Evolutionary conservation across 2,113 vertebrate genomes (phyloP).

Genomic region (Murina feae): DNA sequence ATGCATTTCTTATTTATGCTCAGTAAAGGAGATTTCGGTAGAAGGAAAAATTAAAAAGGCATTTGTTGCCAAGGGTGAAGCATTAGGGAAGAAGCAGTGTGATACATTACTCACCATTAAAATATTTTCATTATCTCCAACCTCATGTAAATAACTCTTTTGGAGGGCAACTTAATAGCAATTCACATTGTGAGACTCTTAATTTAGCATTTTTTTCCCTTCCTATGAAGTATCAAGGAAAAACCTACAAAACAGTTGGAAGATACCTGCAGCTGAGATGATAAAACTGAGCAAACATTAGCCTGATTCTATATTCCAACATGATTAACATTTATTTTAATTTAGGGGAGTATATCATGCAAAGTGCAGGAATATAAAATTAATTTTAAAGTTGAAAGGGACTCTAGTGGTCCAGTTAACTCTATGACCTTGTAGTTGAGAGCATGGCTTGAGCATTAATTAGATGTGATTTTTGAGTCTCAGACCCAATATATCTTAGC

Average conservation of each 20-base stretch:
- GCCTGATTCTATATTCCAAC: background rate
- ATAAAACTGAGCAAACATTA: background rate
- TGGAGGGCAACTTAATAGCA: background rate
- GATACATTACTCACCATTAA: background rate
- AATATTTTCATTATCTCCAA: background rate
- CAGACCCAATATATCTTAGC: background rate
- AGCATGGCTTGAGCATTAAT: background rate
- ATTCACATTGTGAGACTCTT: constrained; percentile 23
- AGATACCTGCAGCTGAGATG: background rate
- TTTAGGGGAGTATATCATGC: background rate
- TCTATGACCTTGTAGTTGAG: background rate
- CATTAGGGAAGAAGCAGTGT: background rate
- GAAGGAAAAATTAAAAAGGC: constrained; percentile 21
- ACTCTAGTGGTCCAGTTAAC: background rate
- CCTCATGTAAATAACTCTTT: constrained; percentile 14
- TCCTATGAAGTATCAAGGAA: background rate
- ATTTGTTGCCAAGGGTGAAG: background rate
- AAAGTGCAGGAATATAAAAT: background rate
- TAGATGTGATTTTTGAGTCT: background rate
- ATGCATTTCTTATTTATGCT: background rate
- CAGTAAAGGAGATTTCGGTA: constrained; percentile 8
- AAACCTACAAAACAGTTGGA: constrained; percentile 27
- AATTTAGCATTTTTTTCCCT: constrained; percentile 11
- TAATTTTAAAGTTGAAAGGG: background rate
- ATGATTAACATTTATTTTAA: background rate